Conservation (phyloP, 2,888 invertebrate species). For the Desoria tigrina region DNA sequence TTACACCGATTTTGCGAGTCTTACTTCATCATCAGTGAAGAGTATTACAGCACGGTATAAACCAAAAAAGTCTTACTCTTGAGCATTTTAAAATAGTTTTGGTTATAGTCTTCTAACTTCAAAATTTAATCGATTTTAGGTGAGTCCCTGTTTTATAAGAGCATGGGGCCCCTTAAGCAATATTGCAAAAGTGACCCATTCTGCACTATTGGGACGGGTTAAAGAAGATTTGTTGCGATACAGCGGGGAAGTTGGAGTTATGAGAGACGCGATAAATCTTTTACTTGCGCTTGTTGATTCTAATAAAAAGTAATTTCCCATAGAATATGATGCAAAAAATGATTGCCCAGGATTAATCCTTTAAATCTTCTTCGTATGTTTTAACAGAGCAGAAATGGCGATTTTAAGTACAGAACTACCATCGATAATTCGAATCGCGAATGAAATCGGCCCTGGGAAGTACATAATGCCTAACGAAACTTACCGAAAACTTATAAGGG, state of each 20-base stretch:
- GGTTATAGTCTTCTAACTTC: constrained; percentile 3
- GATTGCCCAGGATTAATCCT: no score
- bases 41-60: constrained; percentile 62
- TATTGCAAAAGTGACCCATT: constrained; percentile 65
- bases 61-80: not conserved
- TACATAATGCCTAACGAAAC: constrained; percentile 64
- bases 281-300: constrained; percentile 63
- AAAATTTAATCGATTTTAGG: constrained; percentile 58
- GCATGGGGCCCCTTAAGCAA: constrained; percentile 70
- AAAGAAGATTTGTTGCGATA: constrained; percentile 66
- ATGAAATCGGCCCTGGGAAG: constrained; percentile 55
- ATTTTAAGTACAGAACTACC: constrained; percentile 57
- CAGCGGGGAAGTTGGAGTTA: constrained; percentile 65
- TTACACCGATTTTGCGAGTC: constrained; percentile 73
- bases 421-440: constrained; percentile 55
- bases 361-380: no score
- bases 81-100: not conserved
- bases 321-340: not conserved
- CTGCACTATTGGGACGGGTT: constrained; percentile 68
- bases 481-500: constrained; percentile 70
- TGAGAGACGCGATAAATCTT: constrained; percentile 67
- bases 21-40: constrained; percentile 69
- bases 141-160: constrained; percentile 65
- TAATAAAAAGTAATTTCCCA: constrained; percentile 59
- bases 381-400: constrained; percentile 56